A percentile compares a stretch with the other conserved stretches of the same genome.
phyloP scores from a whole-genome alignment of 1,140 invertebrate species.

The Drosophila eugracilis region DNA sequence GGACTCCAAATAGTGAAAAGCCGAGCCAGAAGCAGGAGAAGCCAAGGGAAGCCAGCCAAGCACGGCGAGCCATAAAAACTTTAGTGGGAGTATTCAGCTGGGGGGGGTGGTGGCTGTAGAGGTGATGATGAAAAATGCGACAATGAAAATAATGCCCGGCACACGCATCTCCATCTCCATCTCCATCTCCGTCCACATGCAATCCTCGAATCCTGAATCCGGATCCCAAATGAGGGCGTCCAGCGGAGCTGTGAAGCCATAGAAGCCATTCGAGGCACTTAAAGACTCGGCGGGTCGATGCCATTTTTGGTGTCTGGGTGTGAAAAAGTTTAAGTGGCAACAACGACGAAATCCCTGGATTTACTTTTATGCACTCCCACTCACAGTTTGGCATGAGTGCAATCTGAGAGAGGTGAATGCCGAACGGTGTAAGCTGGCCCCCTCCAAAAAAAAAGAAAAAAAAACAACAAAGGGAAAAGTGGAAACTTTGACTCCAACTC shows the following conservation, averaged over 20 bases:
- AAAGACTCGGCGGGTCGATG: slow-evolving; percentile 63
- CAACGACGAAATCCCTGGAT: slow-evolving; percentile 77
- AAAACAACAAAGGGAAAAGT: slow-evolving; percentile 13
- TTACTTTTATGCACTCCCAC: slow-evolving; percentile 75
- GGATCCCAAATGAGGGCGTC: slow-evolving; percentile 39
- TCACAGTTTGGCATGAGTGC: slow-evolving; percentile 50
- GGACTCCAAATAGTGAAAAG: slow-evolving; percentile 15
- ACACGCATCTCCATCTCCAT: slow-evolving; percentile 56
- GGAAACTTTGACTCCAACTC: slow-evolving; percentile 55
- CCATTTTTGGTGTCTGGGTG: slow-evolving; percentile 65
- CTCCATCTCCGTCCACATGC: slow-evolving; percentile 3
- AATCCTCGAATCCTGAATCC: slow-evolving; percentile 3
- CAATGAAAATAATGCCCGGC: slow-evolving; percentile 82
- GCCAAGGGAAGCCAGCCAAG: slow-evolving; percentile 41
- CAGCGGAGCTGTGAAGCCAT: slow-evolving; percentile 25
- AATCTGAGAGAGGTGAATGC: slow-evolving; percentile 69
- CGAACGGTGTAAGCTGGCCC: slow-evolving; percentile 38
- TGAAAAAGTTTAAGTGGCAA: slow-evolving; percentile 84
- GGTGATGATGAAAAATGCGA: slow-evolving; percentile 84
- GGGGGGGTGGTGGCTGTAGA: slow-evolving; percentile 26
- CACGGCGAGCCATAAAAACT: slow-evolving; percentile 71
- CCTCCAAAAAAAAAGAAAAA: slow-evolving; percentile 41
- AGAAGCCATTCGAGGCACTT: slow-evolving; percentile 64
- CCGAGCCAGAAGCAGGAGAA: slow-evolving; percentile 16
- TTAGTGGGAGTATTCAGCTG: slow-evolving; percentile 31